Evolutionary conservation across 2,797 vertebrate species (phyloP).

Genomic region (Spinus pinus): DNA sequence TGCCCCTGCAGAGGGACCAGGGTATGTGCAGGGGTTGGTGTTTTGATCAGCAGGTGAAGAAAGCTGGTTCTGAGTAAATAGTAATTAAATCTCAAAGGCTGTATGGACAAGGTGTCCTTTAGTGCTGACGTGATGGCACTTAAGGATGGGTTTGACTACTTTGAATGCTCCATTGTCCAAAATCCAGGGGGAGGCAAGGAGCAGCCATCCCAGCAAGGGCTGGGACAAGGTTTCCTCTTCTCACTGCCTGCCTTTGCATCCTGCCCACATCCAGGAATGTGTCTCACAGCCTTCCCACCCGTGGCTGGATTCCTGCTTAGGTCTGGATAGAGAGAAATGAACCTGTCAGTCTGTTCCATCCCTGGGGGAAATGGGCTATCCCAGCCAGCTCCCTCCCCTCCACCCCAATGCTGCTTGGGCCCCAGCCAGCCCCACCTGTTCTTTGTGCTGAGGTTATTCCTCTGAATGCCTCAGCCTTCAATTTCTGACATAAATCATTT

Average conservation of each 20-base stretch:
- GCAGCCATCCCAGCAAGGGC: background rate
- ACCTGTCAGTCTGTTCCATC: rapidly evolving
- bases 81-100: background rate
- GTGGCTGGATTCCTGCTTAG: background rate
- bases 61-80: rapidly evolving
- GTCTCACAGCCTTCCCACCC: rapidly evolving
- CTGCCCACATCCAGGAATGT: background rate
- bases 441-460: background rate
- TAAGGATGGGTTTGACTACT: background rate
- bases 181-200: background rate
- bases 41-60: background rate
- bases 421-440: background rate
- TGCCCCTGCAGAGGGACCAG: rapidly evolving
- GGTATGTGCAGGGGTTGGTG: rapidly evolving
- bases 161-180: background rate
- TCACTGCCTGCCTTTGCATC: rapidly evolving
- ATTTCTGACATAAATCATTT: background rate
- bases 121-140: background rate
- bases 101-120: background rate
- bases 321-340: background rate
- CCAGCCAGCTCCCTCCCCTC: background rate
- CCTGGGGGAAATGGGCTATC: rapidly evolving
- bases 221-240: background rate
- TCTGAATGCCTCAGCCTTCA: background rate
- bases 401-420: background rate